Conservation (phyloP, 2,888 invertebrate species). For the Lasioglossum zephyrum region DNA sequence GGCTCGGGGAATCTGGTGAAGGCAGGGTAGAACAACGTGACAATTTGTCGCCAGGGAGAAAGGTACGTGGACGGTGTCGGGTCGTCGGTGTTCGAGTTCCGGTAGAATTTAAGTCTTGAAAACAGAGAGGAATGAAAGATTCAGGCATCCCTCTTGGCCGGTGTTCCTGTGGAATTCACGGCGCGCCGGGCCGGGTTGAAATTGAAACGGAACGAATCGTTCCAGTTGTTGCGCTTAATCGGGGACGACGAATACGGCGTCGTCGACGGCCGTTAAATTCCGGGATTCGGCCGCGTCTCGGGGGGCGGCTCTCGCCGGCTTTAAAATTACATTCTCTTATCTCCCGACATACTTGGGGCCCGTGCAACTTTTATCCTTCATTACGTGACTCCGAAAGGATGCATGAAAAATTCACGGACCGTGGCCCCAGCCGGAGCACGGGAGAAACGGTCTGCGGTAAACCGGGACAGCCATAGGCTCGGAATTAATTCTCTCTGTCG, state of each 20-base stretch:
- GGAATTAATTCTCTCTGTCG: conserved; percentile 62
- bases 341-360: conserved; percentile 45
- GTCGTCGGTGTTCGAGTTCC: background rate
- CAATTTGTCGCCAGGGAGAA: conserved; percentile 5
- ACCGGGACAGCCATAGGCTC: conserved; percentile 39
- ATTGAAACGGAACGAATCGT: conserved; percentile 19
- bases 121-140: conserved; percentile 2
- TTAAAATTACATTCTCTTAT: conserved; percentile 61
- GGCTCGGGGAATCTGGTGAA: background rate
- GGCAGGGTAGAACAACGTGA: background rate
- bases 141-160: background rate
- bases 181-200: background rate
- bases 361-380: conserved; percentile 61
- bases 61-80: background rate
- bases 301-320: background rate
- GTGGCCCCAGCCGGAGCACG: background rate
- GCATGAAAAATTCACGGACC: conserved; percentile 56
- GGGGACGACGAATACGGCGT: conserved; percentile 8
- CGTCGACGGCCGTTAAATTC: conserved; percentile 34
- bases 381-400: conserved; percentile 59
- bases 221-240: conserved; percentile 20
- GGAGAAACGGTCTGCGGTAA: conserved; percentile 47
- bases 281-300: conserved; percentile 25
- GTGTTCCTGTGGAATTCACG: background rate
- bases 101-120: background rate